phyloP scores from a whole-genome alignment of 2,797 vertebrate genomes.

The Oreortyx pictus region DNA sequence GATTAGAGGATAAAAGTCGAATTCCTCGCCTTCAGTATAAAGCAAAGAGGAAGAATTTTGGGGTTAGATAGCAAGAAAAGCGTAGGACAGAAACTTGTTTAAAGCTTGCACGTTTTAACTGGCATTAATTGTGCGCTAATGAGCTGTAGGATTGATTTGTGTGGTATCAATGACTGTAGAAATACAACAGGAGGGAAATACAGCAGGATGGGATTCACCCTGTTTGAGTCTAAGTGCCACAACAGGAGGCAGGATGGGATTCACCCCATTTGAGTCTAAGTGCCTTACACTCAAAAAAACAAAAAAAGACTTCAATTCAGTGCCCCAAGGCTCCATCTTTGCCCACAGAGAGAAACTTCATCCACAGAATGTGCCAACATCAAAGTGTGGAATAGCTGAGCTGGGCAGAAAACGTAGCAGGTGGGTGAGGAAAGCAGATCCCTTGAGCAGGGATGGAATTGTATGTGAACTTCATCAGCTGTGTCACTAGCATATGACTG shows the following conservation, averaged over 20 bases:
- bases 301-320: background rate
- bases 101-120: conserved; percentile 5
- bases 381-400: background rate
- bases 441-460: background rate
- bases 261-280: background rate
- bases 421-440: background rate
- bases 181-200: background rate
- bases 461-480: background rate
- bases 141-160: conserved; percentile 1
- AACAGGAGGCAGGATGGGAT: background rate
- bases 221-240: background rate
- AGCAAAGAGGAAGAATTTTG: background rate
- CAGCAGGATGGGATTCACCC: background rate
- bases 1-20: background rate
- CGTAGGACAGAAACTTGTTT: background rate
- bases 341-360: background rate
- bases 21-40: background rate
- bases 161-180: background rate
- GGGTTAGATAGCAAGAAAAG: conserved; percentile 3
- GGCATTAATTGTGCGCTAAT: background rate
- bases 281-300: background rate
- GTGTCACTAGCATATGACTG: background rate
- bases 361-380: background rate
- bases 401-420: background rate
- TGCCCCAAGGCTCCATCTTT: background rate